Conservation (phyloP, 2,113 vertebrate genomes). For the Dromiciops gliroides region DNA sequence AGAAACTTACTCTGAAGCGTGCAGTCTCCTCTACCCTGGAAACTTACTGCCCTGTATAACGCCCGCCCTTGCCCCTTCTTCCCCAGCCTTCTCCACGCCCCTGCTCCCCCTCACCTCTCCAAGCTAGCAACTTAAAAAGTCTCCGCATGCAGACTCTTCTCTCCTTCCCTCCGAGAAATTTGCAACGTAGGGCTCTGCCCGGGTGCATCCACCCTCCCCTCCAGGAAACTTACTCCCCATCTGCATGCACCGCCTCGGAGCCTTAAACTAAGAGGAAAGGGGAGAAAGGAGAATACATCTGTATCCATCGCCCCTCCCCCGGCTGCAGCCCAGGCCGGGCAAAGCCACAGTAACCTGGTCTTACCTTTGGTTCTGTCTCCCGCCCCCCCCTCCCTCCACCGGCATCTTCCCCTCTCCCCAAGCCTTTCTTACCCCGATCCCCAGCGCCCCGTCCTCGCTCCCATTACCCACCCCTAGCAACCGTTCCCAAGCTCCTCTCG, state of each 20-base stretch:
- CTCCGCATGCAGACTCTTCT: constrained; percentile 70
- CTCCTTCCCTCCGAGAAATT: constrained; percentile 73
- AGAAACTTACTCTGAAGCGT: constrained; percentile 77
- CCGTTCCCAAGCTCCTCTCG: constrained; percentile 75
- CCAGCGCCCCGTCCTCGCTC: constrained; percentile 67
- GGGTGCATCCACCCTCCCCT: constrained; percentile 77
- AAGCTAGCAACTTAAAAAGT: constrained; percentile 72
- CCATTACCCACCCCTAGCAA: constrained; percentile 79
- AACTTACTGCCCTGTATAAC: constrained; percentile 74
- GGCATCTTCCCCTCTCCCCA: constrained; percentile 60
- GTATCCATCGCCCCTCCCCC: constrained; percentile 78
- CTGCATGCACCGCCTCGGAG: constrained; percentile 79
- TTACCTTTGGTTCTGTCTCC: constrained; percentile 80
- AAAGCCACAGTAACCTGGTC: constrained; percentile 74
- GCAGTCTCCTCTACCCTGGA: constrained; percentile 69
- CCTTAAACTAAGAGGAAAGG: constrained; percentile 75
- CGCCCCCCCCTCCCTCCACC: no score
- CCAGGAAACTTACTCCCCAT: constrained; percentile 80
- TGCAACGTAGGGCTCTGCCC: constrained; percentile 67
- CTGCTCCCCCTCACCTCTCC: constrained; percentile 43
- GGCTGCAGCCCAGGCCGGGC: constrained; percentile 73
- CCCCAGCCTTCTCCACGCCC: constrained; percentile 45
- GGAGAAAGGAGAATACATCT: constrained; percentile 77
- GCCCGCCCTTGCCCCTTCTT: constrained; percentile 62
- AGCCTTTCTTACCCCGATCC: constrained; percentile 57